phyloP scores from a whole-genome alignment of 2,888 invertebrate genomes.

The Thalpophila matura region DNA sequence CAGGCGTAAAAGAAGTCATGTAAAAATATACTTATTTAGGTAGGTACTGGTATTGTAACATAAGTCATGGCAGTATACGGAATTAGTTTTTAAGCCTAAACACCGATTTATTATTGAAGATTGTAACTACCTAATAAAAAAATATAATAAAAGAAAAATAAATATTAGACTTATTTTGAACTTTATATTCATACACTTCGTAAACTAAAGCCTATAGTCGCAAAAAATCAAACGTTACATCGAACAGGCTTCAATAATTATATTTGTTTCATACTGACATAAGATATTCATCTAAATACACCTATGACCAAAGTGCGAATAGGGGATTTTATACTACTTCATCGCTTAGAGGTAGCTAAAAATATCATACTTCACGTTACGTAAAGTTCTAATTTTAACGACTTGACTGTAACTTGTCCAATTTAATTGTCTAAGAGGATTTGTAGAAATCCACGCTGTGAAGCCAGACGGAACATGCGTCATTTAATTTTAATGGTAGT shows the following conservation, averaged over 20 bases:
- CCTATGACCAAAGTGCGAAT: not conserved
- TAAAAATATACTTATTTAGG: not conserved
- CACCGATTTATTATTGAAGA: too few species aligned
- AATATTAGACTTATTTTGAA: too few species aligned
- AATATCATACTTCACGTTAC: not conserved
- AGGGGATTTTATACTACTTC: not conserved
- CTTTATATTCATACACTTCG: too few species aligned
- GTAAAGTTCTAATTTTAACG: not conserved
- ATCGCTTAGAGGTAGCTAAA: not conserved
- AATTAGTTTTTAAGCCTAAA: too few species aligned
- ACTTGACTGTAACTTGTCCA: not conserved
- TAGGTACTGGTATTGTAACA: too few species aligned
- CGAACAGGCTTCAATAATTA: too few species aligned
- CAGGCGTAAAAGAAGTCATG: not conserved
- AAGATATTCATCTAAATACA: not conserved
- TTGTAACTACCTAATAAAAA: not conserved
- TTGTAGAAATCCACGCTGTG: slow-evolving; percentile 26
- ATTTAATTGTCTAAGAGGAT: not conserved
- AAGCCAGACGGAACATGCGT: slow-evolving; percentile 48
- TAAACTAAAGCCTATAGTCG: too few species aligned
- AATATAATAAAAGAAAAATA: not conserved
- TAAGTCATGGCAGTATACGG: too few species aligned
- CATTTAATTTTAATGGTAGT: slow-evolving; percentile 49
- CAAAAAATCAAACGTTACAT: too few species aligned
- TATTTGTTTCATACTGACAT: too few species aligned